Percentiles rank a stretch among this genome's conserved stretches.
Conservation (phyloP, 2,888 invertebrate species). For the Lochmaea capreae region DNA sequence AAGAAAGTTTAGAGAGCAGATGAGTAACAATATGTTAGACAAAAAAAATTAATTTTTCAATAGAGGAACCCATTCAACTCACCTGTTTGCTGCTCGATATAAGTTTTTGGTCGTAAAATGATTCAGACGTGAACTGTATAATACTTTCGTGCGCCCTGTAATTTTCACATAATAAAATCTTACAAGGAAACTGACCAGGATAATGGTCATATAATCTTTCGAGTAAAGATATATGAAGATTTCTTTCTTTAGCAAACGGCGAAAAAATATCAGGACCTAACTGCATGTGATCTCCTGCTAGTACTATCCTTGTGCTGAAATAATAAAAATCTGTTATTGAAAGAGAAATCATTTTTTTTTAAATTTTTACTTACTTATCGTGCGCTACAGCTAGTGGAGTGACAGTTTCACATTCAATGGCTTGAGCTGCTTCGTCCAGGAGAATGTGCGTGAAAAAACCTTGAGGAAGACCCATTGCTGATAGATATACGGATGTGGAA, state of each 20-base stretch:
- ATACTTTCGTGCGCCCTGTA: conserved; percentile 87
- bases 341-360: background rate
- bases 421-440: conserved; percentile 89
- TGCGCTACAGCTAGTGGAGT: conserved; percentile 82
- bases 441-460: conserved; percentile 85
- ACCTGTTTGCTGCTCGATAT: conserved; percentile 77
- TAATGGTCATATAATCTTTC: conserved; percentile 84
- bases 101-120: conserved; percentile 83
- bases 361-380: conserved; percentile 56
- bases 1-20: too few species aligned
- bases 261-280: conserved; percentile 86
- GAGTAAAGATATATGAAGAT: conserved; percentile 78
- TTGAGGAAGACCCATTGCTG: conserved; percentile 74
- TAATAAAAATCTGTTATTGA: background rate
- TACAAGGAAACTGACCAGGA: conserved; percentile 77
- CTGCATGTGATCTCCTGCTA: conserved; percentile 88
- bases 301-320: conserved; percentile 75
- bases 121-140: conserved; percentile 82
- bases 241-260: conserved; percentile 76
- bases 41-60: background rate
- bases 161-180: conserved; percentile 84
- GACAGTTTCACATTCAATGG: conserved; percentile 86
- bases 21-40: too few species aligned
- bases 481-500: conserved; percentile 80
- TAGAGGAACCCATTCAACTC: background rate